These are phyloP conservation scores for Drosophila greeni DNA, from an alignment of 2,888 invertebrate genomes.

Conservation along the genomic window DNA sequence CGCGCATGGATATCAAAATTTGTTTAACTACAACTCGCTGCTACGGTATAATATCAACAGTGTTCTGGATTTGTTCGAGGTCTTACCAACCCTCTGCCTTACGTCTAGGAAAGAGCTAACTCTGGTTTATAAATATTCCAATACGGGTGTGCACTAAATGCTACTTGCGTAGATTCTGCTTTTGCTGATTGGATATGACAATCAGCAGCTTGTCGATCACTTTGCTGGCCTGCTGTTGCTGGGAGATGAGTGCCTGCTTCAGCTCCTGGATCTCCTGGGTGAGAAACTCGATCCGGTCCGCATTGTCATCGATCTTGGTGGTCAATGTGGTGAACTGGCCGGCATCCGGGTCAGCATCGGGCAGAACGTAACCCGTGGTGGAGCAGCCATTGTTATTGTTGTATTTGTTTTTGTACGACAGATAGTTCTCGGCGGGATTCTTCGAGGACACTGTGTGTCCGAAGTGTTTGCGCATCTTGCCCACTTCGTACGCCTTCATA, in stretches of 20 bases:
- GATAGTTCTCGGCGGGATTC: constrained; percentile 82
- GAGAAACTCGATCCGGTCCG: constrained; percentile 83
- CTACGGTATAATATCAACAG: constrained; percentile 66
- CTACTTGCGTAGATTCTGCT: constrained; percentile 77
- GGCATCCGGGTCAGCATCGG: constrained; percentile 80
- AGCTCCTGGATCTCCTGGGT: constrained; percentile 85
- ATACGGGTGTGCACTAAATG: constrained; percentile 46
- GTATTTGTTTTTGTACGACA: constrained; percentile 83
- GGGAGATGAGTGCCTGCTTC: constrained; percentile 80
- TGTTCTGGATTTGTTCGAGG: constrained; percentile 42
- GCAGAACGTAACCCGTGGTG: constrained; percentile 79
- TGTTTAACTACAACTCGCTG: constrained; percentile 51
- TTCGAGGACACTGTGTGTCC: constrained; percentile 85
- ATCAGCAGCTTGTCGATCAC: constrained; percentile 79
- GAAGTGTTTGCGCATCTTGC: constrained; percentile 86
- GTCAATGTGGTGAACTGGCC: constrained; percentile 82
- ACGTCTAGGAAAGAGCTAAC: constrained; percentile 12
- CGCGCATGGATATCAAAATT: constrained; percentile 50
- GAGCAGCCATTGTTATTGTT: constrained; percentile 81
- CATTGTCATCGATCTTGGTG: constrained; percentile 84
- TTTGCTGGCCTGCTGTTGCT: constrained; percentile 79
- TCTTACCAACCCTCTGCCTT: constrained; percentile 2
- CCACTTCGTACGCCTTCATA: constrained; percentile 89
- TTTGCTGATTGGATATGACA: constrained; percentile 79
- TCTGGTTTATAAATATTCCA: constrained; percentile 22